Evolutionary conservation across 2,888 invertebrate species (phyloP).

Genomic region (Pyrocoelia pectoralis): DNA sequence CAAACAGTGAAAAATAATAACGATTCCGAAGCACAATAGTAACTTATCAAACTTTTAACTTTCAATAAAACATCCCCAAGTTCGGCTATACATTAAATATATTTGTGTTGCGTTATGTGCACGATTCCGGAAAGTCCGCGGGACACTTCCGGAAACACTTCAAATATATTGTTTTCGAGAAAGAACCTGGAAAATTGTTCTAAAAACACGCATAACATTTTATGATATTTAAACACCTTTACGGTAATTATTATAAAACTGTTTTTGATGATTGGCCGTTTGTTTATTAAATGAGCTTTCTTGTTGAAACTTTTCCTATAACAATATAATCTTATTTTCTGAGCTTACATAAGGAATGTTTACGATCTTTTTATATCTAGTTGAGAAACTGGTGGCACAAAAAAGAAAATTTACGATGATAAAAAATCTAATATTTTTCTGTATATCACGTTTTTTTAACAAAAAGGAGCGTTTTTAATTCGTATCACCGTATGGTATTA

Average conservation of each 20-base stretch:
- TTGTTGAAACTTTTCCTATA: slow-evolving; percentile 24
- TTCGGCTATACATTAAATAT: slow-evolving; percentile 21
- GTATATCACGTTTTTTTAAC: background rate
- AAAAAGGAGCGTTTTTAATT: background rate
- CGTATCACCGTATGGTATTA: background rate
- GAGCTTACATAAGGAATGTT: slow-evolving; percentile 14
- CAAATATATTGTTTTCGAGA: slow-evolving; percentile 21
- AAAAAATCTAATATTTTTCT: slow-evolving; percentile 1
- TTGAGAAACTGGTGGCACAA: slow-evolving; percentile 8
- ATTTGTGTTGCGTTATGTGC: slow-evolving; percentile 26
- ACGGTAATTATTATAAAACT: slow-evolving; percentile 18
- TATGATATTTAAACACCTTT: slow-evolving; percentile 26
- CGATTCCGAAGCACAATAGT: background rate
- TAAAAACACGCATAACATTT: slow-evolving; percentile 16
- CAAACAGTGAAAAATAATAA: background rate
- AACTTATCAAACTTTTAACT: slow-evolving; percentile 18
- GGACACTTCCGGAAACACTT: slow-evolving; percentile 28
- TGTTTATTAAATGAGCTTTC: slow-evolving; percentile 25
- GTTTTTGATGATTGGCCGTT: slow-evolving; percentile 22
- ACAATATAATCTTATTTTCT: slow-evolving; percentile 16
- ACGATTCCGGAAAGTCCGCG: slow-evolving; percentile 27
- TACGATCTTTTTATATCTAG: slow-evolving; percentile 19
- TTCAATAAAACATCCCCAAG: slow-evolving; percentile 25
- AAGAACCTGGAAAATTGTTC: slow-evolving; percentile 16
- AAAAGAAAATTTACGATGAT: slow-evolving; percentile 1